Conservation (phyloP, 2,113 vertebrate genomes). For the Plectropomus leopardus region DNA sequence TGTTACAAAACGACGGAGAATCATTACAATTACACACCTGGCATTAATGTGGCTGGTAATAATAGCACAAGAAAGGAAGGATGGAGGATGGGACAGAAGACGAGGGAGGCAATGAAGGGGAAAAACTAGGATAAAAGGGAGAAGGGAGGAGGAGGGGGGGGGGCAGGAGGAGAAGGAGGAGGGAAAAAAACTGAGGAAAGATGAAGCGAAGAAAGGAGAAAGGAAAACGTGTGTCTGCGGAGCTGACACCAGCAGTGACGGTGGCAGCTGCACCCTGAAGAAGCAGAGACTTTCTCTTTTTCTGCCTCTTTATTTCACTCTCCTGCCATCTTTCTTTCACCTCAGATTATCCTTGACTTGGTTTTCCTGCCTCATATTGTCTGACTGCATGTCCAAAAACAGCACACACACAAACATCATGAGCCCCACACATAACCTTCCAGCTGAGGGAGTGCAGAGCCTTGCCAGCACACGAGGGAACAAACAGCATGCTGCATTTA, state of each 20-base stretch:
- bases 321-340: conserved; percentile 8
- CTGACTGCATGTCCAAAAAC: conserved; percentile 9
- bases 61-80: conserved; percentile 47
- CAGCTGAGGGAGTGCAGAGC: conserved; percentile 34
- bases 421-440: conserved; percentile 25
- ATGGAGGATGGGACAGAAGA: not conserved
- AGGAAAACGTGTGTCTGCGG: conserved; percentile 21
- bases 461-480: conserved; percentile 29
- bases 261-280: conserved; percentile 15
- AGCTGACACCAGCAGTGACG: conserved; percentile 25
- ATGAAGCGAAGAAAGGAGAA: conserved; percentile 6
- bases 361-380: conserved; percentile 20
- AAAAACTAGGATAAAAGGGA: conserved; percentile 19
- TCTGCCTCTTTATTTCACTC: conserved; percentile 6
- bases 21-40: conserved; percentile 69
- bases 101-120: not conserved
- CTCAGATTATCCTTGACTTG: conserved; percentile 26
- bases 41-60: conserved; percentile 51
- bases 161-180: not conserved
- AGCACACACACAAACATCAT: conserved; percentile 11
- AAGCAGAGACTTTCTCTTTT: not conserved
- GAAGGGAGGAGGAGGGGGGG: not conserved
- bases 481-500: conserved; percentile 31
- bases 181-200: too few relatives aligned
- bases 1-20: conserved; percentile 65